Base-by-base conservation (phyloP, 2,888 invertebrate species). In the Entomobrya proxima region DNA sequence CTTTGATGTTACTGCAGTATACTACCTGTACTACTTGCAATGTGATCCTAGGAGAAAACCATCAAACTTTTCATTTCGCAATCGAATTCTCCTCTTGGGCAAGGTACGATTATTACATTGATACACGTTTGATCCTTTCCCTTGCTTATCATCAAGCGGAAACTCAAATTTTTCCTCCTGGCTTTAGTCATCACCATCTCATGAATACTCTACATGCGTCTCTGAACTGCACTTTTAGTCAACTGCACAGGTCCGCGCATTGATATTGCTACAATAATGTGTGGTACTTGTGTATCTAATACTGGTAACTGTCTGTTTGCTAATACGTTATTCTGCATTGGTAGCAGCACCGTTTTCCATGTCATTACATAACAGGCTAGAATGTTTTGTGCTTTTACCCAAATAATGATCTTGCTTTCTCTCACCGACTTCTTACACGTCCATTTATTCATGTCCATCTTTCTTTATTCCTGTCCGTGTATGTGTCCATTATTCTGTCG, bases 41-140 rank as follows among this genome's bases (percentile, higher is more conserved):
- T 72, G 44, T 27, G 72, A 69, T 55, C 75, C 74, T 61, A 72
- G 61, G 44, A 74, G 37, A 81, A 58, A 50, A 72, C 80, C 32
- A 72, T 74, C 58, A 75, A 81, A 81, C 81, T 61, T 75, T 61
- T 75, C 81, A 74, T 81, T 81, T 81, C 50, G 81, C 74, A 81
- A 81, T 74, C 81, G 61, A 81, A 81, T 79, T 67, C 79, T 50
- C 58, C 81, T 61, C 61, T 18, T 18, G 11, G 67, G 67, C 67
- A 40, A 40, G 5, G 18, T 40, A 55, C 13, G 21, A 27, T 15
- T 13, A 40, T 24, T 7, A 47, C n/a, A 47, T n/a, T 47, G 5
- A 3, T 3, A 7, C 11, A 15, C 5, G 11, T 3, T 58, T 11
- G 11, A 24, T 40, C 21, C 1, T n/a, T 30, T 32, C 24, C 40